These are phyloP conservation scores for Aulostomus chinensis DNA, from an alignment of 2,797 vertebrate genomes.

Conservation along the genomic window DNA sequence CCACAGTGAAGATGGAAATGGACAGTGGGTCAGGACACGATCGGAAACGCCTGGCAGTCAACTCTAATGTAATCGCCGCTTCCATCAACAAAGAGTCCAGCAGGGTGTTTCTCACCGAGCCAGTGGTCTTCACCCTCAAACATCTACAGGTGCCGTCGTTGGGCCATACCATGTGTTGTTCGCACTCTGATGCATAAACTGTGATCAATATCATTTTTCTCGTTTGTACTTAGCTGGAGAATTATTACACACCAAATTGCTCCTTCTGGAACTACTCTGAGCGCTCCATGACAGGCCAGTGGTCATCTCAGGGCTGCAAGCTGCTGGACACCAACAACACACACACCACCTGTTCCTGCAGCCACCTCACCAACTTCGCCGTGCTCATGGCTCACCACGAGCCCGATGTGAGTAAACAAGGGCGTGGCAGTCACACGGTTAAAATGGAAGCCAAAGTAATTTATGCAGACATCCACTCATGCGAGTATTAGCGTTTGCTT, in stretches of 20 bases:
- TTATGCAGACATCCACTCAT: constrained; percentile 55
- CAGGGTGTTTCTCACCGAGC: constrained; percentile 91
- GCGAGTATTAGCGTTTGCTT: constrained; percentile 45
- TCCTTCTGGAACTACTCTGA: constrained; percentile 98
- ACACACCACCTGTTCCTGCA: constrained; percentile 94
- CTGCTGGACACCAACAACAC: constrained; percentile 90
- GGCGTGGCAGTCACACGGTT: constrained; percentile 25
- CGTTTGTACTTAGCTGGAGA: constrained; percentile 80
- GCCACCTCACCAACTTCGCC: constrained; percentile 95
- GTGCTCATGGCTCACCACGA: constrained; percentile 92
- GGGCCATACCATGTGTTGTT: too few relatives aligned
- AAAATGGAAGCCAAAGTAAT: constrained; percentile 48
- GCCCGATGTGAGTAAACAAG: constrained; percentile 81
- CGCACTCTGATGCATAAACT: too few relatives aligned
- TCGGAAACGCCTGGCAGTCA: constrained; percentile 84
- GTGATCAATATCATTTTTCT: background rate
- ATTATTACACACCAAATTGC: constrained; percentile 92
- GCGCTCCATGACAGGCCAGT: constrained; percentile 93
- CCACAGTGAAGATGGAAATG: constrained; percentile 88
- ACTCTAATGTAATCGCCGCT: constrained; percentile 90
- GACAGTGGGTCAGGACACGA: constrained; percentile 72
- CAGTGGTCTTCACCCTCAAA: constrained; percentile 90
- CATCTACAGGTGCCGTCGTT: constrained; percentile 87
- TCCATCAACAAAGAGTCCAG: constrained; percentile 96
- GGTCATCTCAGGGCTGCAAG: constrained; percentile 93